Conservation (phyloP, 2,797 vertebrate genomes). For the Hippopotamyrus pictus region DNA sequence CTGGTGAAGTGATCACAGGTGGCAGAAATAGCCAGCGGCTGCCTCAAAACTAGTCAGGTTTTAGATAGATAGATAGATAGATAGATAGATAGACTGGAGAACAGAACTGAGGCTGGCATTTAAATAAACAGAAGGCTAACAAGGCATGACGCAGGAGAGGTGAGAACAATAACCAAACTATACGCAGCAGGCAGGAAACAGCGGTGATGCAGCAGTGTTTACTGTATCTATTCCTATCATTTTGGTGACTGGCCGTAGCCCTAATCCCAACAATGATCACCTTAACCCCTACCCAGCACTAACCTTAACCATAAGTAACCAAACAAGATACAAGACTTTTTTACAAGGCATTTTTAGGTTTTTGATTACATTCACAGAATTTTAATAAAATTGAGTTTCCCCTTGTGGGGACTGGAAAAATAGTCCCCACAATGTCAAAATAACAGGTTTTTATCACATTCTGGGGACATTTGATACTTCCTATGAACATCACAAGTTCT, state of each 20-base stretch:
- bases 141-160: too few species aligned
- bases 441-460: background rate
- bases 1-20: background rate
- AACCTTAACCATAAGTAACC: background rate
- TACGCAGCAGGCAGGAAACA: background rate
- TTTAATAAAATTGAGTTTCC: background rate
- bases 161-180: too few species aligned
- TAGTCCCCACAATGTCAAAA: background rate
- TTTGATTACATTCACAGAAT: background rate
- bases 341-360: background rate
- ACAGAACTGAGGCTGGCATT: too few species aligned
- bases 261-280: background rate
- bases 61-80: background rate
- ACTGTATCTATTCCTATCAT: too few species aligned
- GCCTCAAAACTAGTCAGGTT: background rate
- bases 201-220: background rate
- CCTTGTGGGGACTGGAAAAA: background rate
- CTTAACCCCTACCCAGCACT: background rate
- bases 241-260: too few species aligned
- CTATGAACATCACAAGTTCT: background rate
- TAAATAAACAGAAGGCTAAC: too few species aligned
- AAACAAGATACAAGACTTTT: background rate
- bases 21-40: background rate
- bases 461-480: background rate
- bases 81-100: background rate